A percentile compares a stretch with the other conserved stretches of the same genome.
These are phyloP conservation scores for Monomorium pharaonis DNA, from an alignment of 1,140 invertebrate species.

Conservation along the genomic window DNA sequence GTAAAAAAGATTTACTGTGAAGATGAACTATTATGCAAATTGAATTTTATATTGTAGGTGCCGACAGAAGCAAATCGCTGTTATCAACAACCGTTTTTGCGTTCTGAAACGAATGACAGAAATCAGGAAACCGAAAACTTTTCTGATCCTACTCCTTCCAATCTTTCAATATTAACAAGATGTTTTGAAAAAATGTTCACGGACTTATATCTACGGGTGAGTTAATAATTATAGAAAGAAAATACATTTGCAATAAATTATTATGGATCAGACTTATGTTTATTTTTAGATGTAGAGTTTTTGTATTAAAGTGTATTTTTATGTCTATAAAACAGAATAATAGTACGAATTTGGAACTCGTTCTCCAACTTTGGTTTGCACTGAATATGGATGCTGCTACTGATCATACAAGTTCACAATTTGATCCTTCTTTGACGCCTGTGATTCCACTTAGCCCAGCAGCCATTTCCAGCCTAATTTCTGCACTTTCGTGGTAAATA, in stretches of 20 bases:
- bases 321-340: constrained; percentile 73
- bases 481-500: constrained; percentile 87
- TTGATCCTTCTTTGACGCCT: constrained; percentile 88
- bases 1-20: neutral
- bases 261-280: neutral
- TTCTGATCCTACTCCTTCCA: constrained; percentile 76
- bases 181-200: constrained; percentile 90
- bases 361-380: constrained; percentile 93
- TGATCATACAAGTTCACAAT: constrained; percentile 83
- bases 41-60: constrained; percentile 24
- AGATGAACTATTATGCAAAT: neutral
- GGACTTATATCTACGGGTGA: constrained; percentile 84
- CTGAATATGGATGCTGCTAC: constrained; percentile 88
- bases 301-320: constrained; percentile 3
- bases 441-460: constrained; percentile 89
- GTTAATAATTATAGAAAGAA: constrained; percentile 32
- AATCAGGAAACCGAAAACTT: constrained; percentile 77
- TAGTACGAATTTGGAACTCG: constrained; percentile 90
- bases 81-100: constrained; percentile 67
- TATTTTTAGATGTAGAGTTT: neutral
- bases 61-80: constrained; percentile 74
- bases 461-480: constrained; percentile 90
- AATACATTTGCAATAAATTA: neutral
- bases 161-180: constrained; percentile 88
- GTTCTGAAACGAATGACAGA: constrained; percentile 72